These are phyloP conservation scores for Pseudomyrmex cubaensis DNA, from an alignment of 1,140 invertebrate species.

Conservation along the genomic window DNA sequence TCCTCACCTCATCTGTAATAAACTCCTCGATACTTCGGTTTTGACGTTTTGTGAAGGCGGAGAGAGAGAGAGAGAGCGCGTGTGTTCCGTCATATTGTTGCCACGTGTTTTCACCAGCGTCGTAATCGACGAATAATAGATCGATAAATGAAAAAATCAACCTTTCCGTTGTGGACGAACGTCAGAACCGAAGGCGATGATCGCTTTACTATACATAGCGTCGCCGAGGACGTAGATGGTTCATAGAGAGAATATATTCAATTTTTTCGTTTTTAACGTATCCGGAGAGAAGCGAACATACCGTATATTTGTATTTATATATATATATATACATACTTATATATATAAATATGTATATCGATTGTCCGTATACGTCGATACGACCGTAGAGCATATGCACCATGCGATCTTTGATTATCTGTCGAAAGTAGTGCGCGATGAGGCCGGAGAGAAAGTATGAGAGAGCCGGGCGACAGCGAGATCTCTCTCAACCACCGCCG, in stretches of 20 bases:
- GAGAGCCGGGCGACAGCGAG: slow-evolving; percentile 31
- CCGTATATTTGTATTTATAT: no score
- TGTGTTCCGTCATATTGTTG: neutral
- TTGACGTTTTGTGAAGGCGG: neutral
- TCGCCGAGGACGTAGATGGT: neutral
- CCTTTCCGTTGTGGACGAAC: neutral
- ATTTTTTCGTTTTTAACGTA: slow-evolving; percentile 9
- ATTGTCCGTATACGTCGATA: slow-evolving; percentile 30
- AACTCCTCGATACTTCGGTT: slow-evolving; percentile 20
- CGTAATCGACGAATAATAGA: no score
- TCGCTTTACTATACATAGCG: neutral
- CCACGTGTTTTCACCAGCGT: no score
- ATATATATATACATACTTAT: no score
- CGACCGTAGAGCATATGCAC: slow-evolving; percentile 21
- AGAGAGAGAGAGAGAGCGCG: neutral
- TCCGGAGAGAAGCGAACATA: neutral
- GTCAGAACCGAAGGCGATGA: neutral
- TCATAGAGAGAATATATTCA: neutral
- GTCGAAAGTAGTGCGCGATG: slow-evolving; percentile 54
- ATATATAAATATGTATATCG: neutral
- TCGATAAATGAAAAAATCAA: no score
- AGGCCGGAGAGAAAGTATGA: slow-evolving; percentile 36
- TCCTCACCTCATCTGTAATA: slow-evolving; percentile 13
- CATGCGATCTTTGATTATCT: slow-evolving; percentile 42
- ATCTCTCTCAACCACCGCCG: slow-evolving; percentile 10